Conservation (phyloP, 2,888 invertebrate species). For the Parthenolecanium corni region DNA sequence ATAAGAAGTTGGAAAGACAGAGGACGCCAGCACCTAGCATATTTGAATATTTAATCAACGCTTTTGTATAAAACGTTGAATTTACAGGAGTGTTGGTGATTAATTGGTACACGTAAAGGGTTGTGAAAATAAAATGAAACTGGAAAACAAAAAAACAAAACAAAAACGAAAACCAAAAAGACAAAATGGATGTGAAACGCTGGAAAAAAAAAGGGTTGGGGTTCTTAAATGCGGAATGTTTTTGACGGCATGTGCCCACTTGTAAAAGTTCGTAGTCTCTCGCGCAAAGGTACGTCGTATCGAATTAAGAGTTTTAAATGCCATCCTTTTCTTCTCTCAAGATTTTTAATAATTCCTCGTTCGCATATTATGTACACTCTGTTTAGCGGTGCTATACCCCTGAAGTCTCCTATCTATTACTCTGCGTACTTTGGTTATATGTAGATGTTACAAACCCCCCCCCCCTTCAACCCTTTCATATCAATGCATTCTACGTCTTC, state of each 20-base stretch:
- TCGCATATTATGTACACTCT: no score
- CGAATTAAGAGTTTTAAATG: constrained; percentile 25
- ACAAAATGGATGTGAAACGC: constrained; percentile 19
- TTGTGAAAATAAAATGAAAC: constrained; percentile 23
- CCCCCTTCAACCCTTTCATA: no score
- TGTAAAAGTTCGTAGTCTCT: constrained; percentile 11
- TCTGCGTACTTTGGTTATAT: no score
- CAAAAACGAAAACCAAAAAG: no score
- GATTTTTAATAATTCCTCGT: no score
- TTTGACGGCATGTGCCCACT: constrained; percentile 27
- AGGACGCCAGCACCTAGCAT: background rate
- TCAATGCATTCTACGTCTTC: no score
- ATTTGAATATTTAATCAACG: constrained; percentile 26
- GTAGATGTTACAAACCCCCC: no score
- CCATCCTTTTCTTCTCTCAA: background rate
- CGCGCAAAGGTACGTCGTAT: constrained; percentile 14
- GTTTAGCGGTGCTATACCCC: no score
- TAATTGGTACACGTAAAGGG: constrained; percentile 26
- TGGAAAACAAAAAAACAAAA: no score
- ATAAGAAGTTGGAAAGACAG: background rate
- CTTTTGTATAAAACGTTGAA: constrained; percentile 11
- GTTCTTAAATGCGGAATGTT: constrained; percentile 20
- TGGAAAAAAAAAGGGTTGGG: constrained; percentile 1
- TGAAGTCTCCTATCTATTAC: no score
- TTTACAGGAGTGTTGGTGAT: constrained; percentile 27